Conservation (phyloP, 2,113 vertebrate genomes). For the Cyrtonyx montezumae region DNA sequence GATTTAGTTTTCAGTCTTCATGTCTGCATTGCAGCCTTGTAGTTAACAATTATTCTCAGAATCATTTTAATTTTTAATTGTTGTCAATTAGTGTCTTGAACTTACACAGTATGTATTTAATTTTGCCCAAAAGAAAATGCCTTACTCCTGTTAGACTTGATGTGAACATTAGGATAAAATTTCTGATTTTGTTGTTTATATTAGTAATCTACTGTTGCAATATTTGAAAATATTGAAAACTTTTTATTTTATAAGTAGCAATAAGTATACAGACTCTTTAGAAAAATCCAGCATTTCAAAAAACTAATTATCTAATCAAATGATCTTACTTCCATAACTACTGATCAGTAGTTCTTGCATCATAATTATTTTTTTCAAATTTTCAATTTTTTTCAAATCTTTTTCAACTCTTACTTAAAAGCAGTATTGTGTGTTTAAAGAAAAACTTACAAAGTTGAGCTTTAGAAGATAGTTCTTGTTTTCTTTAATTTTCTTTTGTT, state of each 20-base stretch:
- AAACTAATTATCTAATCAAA: not conserved
- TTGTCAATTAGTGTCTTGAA: not conserved
- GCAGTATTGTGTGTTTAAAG: not conserved
- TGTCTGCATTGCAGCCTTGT: too few relatives aligned
- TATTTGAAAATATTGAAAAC: not conserved
- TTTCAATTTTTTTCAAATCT: not conserved
- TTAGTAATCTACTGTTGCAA: not conserved
- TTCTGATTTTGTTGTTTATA: not conserved
- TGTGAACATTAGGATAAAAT: not conserved
- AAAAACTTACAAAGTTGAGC: not conserved
- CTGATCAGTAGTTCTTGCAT: not conserved
- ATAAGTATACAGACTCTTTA: not conserved
- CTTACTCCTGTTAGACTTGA: not conserved
- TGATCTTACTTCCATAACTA: not conserved
- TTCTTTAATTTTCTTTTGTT: not conserved
- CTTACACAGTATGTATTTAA: rapidly evolving
- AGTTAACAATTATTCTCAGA: not conserved
- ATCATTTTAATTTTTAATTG: not conserved
- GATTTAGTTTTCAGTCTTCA: too few relatives aligned
- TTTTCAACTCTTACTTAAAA: not conserved
- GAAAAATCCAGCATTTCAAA: not conserved
- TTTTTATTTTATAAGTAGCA: not conserved
- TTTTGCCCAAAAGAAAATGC: not conserved
- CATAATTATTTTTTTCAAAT: not conserved
- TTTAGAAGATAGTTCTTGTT: not conserved